Evolutionary conservation across 35 echinoderm and acorn worm genomes (phyloP).

Genomic region (Lytechinus pictus): DNA sequence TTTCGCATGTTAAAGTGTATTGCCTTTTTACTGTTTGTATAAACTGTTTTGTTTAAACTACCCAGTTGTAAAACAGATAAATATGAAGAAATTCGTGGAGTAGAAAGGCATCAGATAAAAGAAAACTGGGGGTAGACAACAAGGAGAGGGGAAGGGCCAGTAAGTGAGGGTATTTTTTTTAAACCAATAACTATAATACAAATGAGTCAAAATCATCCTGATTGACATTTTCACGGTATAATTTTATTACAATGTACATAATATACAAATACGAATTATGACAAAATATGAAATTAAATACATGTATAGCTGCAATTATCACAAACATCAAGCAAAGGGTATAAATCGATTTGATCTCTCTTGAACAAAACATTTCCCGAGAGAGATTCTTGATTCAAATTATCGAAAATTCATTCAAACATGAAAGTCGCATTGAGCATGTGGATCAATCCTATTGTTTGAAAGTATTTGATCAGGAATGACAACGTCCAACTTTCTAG

Average conservation of each 20-base stretch:
- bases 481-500: background rate
- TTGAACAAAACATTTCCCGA: background rate
- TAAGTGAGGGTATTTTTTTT: background rate
- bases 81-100: no score
- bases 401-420: background rate
- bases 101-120: no score
- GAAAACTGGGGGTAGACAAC: background rate
- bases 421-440: background rate
- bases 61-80: no score
- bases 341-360: background rate
- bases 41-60: no score
- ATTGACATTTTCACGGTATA: background rate
- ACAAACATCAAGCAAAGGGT: background rate
- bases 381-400: background rate
- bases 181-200: background rate
- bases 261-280: background rate
- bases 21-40: no score
- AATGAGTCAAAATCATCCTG: background rate
- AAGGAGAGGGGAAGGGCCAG: background rate
- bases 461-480: background rate
- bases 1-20: no score
- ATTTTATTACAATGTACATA: conserved; percentile 14
- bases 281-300: background rate
- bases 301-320: background rate
- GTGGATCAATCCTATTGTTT: background rate